Base-by-base conservation (phyloP, 2,888 invertebrate species). In the Theretra japonica region DNA sequence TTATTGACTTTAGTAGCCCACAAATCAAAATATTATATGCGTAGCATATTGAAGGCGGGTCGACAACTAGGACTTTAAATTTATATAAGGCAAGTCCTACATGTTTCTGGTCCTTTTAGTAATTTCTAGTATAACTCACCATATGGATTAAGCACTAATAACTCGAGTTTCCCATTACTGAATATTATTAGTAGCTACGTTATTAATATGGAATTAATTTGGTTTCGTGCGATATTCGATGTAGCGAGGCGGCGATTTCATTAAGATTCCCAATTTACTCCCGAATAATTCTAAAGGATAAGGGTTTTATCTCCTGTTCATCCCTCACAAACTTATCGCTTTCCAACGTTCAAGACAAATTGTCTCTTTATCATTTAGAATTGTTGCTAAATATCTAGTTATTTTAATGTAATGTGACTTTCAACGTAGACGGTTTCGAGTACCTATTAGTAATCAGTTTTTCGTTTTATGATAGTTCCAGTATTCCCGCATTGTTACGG, bases 191-290 rank as follows among this genome's bases (percentile, higher is more conserved):
- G 2, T 53, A n/a, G 15, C 33, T n/a, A 33, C 33, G 62, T 4
- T 48, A 65, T 65, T 1, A 41, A 48, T 23, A 23, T 17, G n/a
- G 23, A 23, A 41, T 62, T 62, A 62, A 41, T 41, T 33, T 3
- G 4, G 41, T 33, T 33, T 11, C n/a, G n/a, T 62, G 19, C n/a
- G 33, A 30, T 11, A 62, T 70, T 50, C 70, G 17, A 70, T 70
- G 59, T 70, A 33, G 28, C 50, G 28, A 59, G 25, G 76, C 78
- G 73, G 78, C 79, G 79, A 80, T 79, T 80, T 83, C 85, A 82
- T 85, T 81, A 83, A 82, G 79, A 81, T 85, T 83, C 82, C 79
- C 82, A 84, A 85, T 85, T 84, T 83, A 81, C 76, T 81, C 74
- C 75, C 74, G 80, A 79, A 81, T 82, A 83, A 76, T 78, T 80